Base-by-base conservation (phyloP, 2,888 invertebrate genomes). In the Phania funesta region DNA sequence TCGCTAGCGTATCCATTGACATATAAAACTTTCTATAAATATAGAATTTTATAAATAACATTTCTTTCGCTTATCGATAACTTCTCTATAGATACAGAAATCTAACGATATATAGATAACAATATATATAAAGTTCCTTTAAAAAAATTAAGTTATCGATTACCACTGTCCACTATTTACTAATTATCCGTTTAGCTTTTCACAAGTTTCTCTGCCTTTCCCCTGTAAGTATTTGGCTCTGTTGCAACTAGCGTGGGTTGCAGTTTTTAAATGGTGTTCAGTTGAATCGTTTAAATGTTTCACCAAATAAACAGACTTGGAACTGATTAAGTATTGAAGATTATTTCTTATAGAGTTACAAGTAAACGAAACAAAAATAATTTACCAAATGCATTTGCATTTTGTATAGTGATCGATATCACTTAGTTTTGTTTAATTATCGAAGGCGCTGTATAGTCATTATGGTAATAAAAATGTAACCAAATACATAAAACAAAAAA, bases 261-360 rank as follows among this genome's bases (percentile, higher is more conserved):
- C 11, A 68, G 22, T 65, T 78, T 44, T 68, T 60, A 67, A 73
- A 79, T 58, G 65, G 26, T 60, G 54, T 68, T 62, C 54, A 56
- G 54, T 75, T 62, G 41, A 62, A 80, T n/a, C 35, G 52, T 79
- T 79, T 67, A 68, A 80, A 74, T 80, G 48, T 44, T 48, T 16
- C 18, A 46, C 8, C 62, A 74, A 68, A 68, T 46, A 74, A 73
- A 74, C 52, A 74, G 62, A 62, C 62, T 56, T 75, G 80, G 13
- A 75, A 56, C 74, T 75, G 80, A 80, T 80, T 80, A 70, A 75
- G 75, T 80, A 75, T 80, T 80, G 75, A 56, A 75, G 80, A 80
- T 80, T 62, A 70, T 68, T 79, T 65, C 41, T 56, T 46, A 52
- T 70, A 62, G 20, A 54, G 26, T 54, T 48, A 48, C 64, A 64